Percentiles rank a stretch among this genome's conserved stretches.
Conservation (phyloP, 2,888 invertebrate genomes). For the Habroteleia sp. region DNA sequence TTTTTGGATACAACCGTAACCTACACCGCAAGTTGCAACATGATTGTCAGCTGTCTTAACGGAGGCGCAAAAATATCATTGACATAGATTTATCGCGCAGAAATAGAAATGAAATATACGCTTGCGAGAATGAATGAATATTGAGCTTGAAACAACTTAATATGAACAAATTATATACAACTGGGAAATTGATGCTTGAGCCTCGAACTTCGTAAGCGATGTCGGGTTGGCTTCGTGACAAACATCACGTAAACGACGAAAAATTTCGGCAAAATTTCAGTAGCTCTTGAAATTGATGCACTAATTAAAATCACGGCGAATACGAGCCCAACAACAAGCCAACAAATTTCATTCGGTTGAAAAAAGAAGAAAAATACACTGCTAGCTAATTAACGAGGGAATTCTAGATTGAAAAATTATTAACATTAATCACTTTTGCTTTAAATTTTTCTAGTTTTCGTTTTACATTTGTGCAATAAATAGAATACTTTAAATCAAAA, state of each 20-base stretch:
- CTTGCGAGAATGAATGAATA: slow-evolving; percentile 48
- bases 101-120: slow-evolving; percentile 68
- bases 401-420: too few species aligned
- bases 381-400: too few species aligned
- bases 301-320: slow-evolving; percentile 44
- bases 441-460: too few species aligned
- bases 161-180: slow-evolving; percentile 46
- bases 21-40: slow-evolving; percentile 46
- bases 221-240: slow-evolving; percentile 40
- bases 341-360: slow-evolving; percentile 16
- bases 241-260: slow-evolving; percentile 14
- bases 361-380: slow-evolving; percentile 2
- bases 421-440: too few species aligned
- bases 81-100: slow-evolving; percentile 73
- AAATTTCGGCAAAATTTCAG: slow-evolving; percentile 36
- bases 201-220: slow-evolving; percentile 43
- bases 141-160: slow-evolving; percentile 45
- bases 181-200: slow-evolving; percentile 30
- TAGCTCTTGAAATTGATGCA: slow-evolving; percentile 21
- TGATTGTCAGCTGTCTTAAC: slow-evolving; percentile 72
- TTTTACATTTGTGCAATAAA: too few species aligned
- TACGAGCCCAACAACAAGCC: slow-evolving; percentile 8
- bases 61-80: slow-evolving; percentile 76
- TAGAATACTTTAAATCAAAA: too few species aligned
- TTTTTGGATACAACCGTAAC: slow-evolving; percentile 22